Percentiles rank a stretch among this genome's conserved stretches.
Conservation (phyloP, 2,888 invertebrate species). For the Drosophila barbarae region DNA sequence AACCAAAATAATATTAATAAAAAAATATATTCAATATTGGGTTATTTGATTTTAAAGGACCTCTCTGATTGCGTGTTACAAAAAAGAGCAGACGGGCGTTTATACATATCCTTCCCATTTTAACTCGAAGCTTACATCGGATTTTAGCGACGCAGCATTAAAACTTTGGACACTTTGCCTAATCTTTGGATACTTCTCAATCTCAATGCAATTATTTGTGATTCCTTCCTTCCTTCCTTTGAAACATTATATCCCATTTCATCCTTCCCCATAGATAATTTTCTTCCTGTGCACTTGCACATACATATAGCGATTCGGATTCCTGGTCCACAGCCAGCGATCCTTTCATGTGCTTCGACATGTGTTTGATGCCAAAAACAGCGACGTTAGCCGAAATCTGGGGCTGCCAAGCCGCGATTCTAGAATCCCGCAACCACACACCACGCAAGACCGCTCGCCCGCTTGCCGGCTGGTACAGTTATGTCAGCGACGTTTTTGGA, state of each 20-base stretch:
- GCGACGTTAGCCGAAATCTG: constrained; percentile 72
- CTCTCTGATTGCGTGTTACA: neutral
- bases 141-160: neutral
- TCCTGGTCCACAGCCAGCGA: constrained; percentile 32
- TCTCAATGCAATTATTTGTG: neutral
- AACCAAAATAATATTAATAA: constrained; percentile 1
- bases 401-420: constrained; percentile 50
- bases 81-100: neutral
- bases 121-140: neutral
- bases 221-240: neutral
- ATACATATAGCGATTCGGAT: constrained; percentile 24
- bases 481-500: constrained; percentile 73
- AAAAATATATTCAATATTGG: no score
- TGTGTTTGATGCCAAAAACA: constrained; percentile 73
- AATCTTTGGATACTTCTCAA: neutral
- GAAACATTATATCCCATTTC: neutral
- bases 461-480: constrained; percentile 55
- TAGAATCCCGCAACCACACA: constrained; percentile 39
- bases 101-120: neutral
- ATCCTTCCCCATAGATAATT: neutral
- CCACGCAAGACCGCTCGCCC: constrained; percentile 54
- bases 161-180: no score
- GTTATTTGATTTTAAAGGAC: neutral
- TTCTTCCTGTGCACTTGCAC: neutral
- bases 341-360: constrained; percentile 74